Evolutionary conservation across 2,113 vertebrate species (phyloP), one percentile per base, ranked within the genome.

Genomic region (Hymenochirus boettgeri): DNA sequence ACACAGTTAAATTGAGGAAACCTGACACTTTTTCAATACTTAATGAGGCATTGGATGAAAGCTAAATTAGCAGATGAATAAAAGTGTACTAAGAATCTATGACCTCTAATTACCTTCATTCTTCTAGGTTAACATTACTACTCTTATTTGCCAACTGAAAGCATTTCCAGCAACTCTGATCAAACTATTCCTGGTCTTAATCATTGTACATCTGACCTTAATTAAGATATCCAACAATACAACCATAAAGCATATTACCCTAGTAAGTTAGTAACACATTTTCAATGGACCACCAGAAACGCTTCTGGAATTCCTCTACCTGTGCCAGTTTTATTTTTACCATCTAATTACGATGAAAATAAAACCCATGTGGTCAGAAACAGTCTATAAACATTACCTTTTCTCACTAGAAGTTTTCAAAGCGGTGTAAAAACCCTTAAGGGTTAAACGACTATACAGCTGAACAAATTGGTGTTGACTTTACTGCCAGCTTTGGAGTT

Each of bases 381-480:
- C 2, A 18, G 18, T 22, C 46, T 9, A 48, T 23, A 48, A 48
- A 48, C 18, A 48, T 3, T 45, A 51, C 17, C n/a, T 55, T 25
- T 13, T 42, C 27, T 8, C 39, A 55, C 11, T 18, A 31, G 8
- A 29, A 55, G 7, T 8, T 29, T 31, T 53, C 47, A 39, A 25
- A 54, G 9, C 10, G 26, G 61, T 25, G 15, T n/a, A 27, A 15
- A 23, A 19, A 21, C 24, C 15, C 8, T 5, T 27, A 52, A 57
- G 62, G 62, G 62, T 65, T 65, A 65, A 65, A 11, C 54, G 13
- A 24, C 21, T 25, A 39, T 45, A 22, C 39, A 27, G 64, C 64
- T 58, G 64, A 37, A 58, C 55, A 58, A 58, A 66, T 66, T 66
- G 9, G 29, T 37, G 64, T 29, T 56, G 64, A 66, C 55, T 50